Conservation (phyloP, 2,888 invertebrate genomes). For the Mechanitis messenoides region DNA sequence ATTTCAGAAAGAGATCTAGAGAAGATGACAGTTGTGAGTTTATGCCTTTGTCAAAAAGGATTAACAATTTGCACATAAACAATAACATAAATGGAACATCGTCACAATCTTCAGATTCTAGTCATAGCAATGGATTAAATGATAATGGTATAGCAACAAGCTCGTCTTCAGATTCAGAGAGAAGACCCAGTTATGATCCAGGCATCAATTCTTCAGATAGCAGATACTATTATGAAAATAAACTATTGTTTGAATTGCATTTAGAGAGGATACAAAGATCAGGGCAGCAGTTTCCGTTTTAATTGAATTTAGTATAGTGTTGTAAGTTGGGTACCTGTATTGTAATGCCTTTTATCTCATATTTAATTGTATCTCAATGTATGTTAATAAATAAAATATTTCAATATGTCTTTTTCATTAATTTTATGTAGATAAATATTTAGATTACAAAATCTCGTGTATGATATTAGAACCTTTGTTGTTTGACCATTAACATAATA, state of each 20-base stretch:
- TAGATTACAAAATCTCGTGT: too few relatives aligned
- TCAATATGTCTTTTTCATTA: conserved; percentile 2
- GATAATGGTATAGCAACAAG: conserved; percentile 56
- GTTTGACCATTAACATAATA: too few relatives aligned
- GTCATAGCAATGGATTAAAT: conserved; percentile 50
- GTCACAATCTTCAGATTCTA: conserved; percentile 48
- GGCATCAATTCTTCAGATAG: conserved; percentile 86
- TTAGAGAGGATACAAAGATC: conserved; percentile 85
- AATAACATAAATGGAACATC: conserved; percentile 60
- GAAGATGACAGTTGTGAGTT: conserved; percentile 88
- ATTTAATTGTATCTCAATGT: conserved; percentile 40
- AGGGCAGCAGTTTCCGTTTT: conserved; percentile 70
- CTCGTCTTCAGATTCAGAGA: conserved; percentile 52
- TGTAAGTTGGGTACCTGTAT: conserved; percentile 50
- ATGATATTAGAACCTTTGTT: too few relatives aligned
- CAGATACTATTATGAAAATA: conserved; percentile 92
- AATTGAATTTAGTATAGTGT: conserved; percentile 36
- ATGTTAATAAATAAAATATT: conserved; percentile 30
- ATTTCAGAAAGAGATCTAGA: conserved; percentile 84
- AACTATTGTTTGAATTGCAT: conserved; percentile 89
- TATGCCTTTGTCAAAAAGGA: conserved; percentile 91
- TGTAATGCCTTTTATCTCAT: conserved; percentile 45
- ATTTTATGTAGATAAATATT: too few relatives aligned
- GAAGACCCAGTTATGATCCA: conserved; percentile 81
- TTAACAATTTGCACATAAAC: conserved; percentile 91